Evolutionary conservation across 2,888 invertebrate genomes (phyloP).

Genomic region (Ornithoptera priamus): DNA sequence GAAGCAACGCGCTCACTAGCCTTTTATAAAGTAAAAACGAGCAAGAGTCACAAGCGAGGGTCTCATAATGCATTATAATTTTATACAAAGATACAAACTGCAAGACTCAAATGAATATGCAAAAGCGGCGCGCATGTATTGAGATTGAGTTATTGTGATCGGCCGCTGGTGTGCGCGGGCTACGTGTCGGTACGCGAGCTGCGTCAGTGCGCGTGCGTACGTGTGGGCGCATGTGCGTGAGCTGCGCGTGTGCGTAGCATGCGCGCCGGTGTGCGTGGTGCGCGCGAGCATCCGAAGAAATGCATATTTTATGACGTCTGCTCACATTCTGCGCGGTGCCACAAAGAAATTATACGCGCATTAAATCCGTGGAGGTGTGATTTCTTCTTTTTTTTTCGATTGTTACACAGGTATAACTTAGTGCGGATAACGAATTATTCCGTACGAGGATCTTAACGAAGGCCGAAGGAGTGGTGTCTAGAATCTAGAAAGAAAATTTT

Average conservation of each 20-base stretch:
- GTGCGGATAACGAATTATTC: constrained; percentile 27
- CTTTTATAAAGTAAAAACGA: constrained; percentile 56
- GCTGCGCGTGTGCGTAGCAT: constrained; percentile 30
- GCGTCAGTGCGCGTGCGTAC: constrained; percentile 34
- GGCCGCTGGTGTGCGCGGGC: constrained; percentile 49
- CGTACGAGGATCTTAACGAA: constrained; percentile 5
- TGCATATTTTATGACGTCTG: constrained; percentile 80
- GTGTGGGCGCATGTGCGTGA: constrained; percentile 32
- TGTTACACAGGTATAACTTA: constrained; percentile 40
- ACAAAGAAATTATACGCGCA: constrained; percentile 81
- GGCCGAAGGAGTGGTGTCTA: not conserved
- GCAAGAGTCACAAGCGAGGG: constrained; percentile 46
- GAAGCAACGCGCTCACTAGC: constrained; percentile 34
- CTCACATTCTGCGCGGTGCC: constrained; percentile 79
- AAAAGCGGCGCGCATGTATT: constrained; percentile 66
- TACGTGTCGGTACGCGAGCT: constrained; percentile 30
- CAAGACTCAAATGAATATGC: constrained; percentile 76
- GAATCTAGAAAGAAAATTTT: not conserved
- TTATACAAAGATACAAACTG: constrained; percentile 79
- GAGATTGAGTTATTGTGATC: constrained; percentile 76
- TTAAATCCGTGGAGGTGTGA: constrained; percentile 77
- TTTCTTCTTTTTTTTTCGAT: constrained; percentile 41
- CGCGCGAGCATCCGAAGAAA: constrained; percentile 69
- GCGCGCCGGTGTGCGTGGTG: constrained; percentile 35
- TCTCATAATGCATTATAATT: constrained; percentile 79